Evolutionary conservation across 2,113 vertebrate genomes (phyloP), one percentile per base, ranked within the genome.

Genomic region (Lepus europaeus): DNA sequence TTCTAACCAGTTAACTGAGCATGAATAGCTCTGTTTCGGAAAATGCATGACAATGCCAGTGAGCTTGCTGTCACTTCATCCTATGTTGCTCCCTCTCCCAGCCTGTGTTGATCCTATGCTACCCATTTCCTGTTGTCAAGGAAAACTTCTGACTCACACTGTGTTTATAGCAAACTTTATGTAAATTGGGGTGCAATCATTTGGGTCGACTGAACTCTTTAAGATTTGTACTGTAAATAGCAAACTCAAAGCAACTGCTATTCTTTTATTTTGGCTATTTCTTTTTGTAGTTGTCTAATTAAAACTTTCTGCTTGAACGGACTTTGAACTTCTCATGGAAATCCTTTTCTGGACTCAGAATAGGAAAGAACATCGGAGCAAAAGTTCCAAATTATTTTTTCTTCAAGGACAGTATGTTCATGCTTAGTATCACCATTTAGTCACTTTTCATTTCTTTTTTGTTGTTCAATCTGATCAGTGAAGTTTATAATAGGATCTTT

Each of bases 201-300:
- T 95, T 89, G 59, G 51, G 39, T 85, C 72, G 86, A 91, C 49
- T 69, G 59, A 86, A 79, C 51, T 77, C 63, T 91, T 95, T 95
- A 81, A 74, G 64, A 22, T 85, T 49, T 93, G 1, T 77, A 63
- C 69, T 79, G 4, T 81, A 93, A 96, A 95, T 45, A 87, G 80
- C 56, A 68, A 81, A 36, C 51, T 80, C 33, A 74, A 87, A 92
- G 72, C 80, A 89, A 70, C 22, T 93, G 80, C 19, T 92, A 81
- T 45, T 87, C 83, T 79, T 93, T 93, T 78, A 70, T 78, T 12
- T 25, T 64, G 72, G 13, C 16, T 31, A 89, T 89, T 87, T 95
- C 22, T 87, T 89, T 94, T 96, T 86, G 70, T 86, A 83, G 77
- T 70, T 89, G 11, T 64, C 59, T 96, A 86, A 91, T 95, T 96